Evolutionary conservation across 2,797 vertebrate genomes (phyloP).

Genomic region (Distichodus sexfasciatus): DNA sequence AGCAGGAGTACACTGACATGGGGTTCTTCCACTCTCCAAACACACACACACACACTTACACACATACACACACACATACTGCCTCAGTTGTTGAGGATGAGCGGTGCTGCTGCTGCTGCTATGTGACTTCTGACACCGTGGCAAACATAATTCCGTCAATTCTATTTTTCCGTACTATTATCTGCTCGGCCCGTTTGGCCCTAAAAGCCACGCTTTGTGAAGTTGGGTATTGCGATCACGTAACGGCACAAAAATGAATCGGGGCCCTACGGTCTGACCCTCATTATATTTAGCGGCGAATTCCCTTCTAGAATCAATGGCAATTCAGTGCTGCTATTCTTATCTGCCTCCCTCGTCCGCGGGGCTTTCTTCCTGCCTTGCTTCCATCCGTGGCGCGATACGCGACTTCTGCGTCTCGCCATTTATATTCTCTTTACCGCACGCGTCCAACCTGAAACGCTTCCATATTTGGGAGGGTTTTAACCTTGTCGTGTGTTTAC

Average conservation of each 20-base stretch:
- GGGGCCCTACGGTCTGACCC: slow-evolving; percentile 44
- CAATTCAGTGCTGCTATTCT: slow-evolving; percentile 49
- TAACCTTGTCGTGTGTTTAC: slow-evolving; percentile 36
- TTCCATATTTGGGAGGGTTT: background rate
- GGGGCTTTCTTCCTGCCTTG: slow-evolving; percentile 26
- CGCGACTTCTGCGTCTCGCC: slow-evolving; percentile 23
- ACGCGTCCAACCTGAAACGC: background rate
- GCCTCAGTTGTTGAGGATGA: slow-evolving; percentile 46
- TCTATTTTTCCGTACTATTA: slow-evolving; percentile 45
- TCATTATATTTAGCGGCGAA: slow-evolving; percentile 59
- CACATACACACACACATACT: too few species aligned
- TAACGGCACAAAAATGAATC: slow-evolving; percentile 49
- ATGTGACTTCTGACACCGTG: slow-evolving; percentile 54
- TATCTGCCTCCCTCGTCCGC: slow-evolving; percentile 15
- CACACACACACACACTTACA: too few species aligned
- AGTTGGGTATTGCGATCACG: slow-evolving; percentile 48
- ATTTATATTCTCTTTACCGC: slow-evolving; percentile 43
- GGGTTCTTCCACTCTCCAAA: slow-evolving; percentile 33
- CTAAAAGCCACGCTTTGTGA: slow-evolving; percentile 24
- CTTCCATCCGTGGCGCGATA: slow-evolving; percentile 35
- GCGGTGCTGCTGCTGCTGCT: too few species aligned
- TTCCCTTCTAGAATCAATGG: slow-evolving; percentile 52
- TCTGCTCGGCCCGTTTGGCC: slow-evolving; percentile 40
- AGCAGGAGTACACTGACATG: slow-evolving; percentile 31
- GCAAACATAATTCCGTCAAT: slow-evolving; percentile 52